Conservation (phyloP, 2,797 vertebrate genomes). For the Lacerta bilineata region DNA sequence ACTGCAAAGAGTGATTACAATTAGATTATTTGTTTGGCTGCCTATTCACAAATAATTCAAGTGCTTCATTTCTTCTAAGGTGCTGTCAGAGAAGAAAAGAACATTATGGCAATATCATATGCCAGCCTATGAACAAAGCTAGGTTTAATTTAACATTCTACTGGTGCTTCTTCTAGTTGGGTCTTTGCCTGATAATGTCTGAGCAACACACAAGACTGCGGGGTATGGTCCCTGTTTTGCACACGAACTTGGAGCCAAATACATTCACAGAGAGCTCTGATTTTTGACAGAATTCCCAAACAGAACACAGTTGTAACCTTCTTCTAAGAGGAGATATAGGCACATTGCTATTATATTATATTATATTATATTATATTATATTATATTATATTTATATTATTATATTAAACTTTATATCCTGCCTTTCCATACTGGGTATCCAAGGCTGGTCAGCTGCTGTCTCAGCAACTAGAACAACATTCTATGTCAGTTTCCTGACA, state of each 20-base stretch:
- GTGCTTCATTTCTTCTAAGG: slow-evolving; percentile 14
- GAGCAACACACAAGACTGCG: neutral
- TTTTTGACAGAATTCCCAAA: neutral
- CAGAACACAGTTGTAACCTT: neutral
- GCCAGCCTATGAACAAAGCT: neutral
- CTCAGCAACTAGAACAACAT: too few relatives aligned
- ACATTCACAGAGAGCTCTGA: neutral
- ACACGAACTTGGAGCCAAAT: neutral
- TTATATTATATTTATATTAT: neutral
- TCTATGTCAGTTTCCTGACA: too few relatives aligned
- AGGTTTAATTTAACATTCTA: slow-evolving; percentile 28
- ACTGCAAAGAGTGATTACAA: slow-evolving; percentile 19
- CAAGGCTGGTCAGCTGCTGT: too few relatives aligned
- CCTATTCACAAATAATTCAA: slow-evolving; percentile 7
- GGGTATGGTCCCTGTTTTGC: neutral
- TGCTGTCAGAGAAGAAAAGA: slow-evolving; percentile 36
- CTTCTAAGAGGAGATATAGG: neutral
- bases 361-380: neutral
- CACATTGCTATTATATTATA: neutral
- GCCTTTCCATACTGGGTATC: too few relatives aligned
- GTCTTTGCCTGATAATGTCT: slow-evolving; percentile 1
- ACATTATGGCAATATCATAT: slow-evolving; percentile 9
- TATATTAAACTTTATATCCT: too few relatives aligned
- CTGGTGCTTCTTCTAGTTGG: neutral
- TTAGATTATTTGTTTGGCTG: slow-evolving; percentile 34